Base-by-base conservation (phyloP, 2,113 vertebrate genomes). In the Electrona antarctica region DNA sequence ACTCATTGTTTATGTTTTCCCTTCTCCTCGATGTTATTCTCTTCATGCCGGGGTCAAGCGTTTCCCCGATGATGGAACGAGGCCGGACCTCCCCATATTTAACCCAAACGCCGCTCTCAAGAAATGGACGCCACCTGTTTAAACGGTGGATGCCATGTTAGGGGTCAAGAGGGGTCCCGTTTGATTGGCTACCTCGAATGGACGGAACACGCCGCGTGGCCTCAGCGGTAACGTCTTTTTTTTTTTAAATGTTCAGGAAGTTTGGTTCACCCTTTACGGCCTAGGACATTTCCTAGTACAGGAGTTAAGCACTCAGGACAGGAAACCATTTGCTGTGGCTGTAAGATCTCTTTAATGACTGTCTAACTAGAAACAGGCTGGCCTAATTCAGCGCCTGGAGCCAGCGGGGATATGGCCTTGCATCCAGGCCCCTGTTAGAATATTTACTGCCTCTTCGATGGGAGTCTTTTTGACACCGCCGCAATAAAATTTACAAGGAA, bases 271-370 rank as follows among this genome's bases (percentile, higher is more conserved):
- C 92, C 92, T 95, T 94, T 95, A 93, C 82, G 85, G 93, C 93
- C 90, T 81, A 88, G 91, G 92, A 94, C 94, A 94, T 94, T 98
- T 96, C 94, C 95, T 95, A 94, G 95, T 97, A 95, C 93, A 93
- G 90, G 94, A 95, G 95, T 96, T 96, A 96, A 98, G 95, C 94
- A 94, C 95, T 97, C 91, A 85, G 94, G 94, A 95, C 97, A 98
- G 97, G 97, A 99, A 99, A 92, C 95, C 93, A 96, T 97, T 98
- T 95, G 92, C 94, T 91, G 86, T 85, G 93, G 91, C 95, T 87
- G 94, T 98, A 96, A 98, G 97, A 97, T 97, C 95, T 97, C 94
- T 95, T 95, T 98, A 98, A 98, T 97, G 96, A 96, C 95, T 94
- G 95, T 91, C 95, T 97, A 99, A 99, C 95, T 95, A 95, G 96